Evolutionary conservation across 2,113 vertebrate species (phyloP).

Genomic region (Lepus timidus): DNA sequence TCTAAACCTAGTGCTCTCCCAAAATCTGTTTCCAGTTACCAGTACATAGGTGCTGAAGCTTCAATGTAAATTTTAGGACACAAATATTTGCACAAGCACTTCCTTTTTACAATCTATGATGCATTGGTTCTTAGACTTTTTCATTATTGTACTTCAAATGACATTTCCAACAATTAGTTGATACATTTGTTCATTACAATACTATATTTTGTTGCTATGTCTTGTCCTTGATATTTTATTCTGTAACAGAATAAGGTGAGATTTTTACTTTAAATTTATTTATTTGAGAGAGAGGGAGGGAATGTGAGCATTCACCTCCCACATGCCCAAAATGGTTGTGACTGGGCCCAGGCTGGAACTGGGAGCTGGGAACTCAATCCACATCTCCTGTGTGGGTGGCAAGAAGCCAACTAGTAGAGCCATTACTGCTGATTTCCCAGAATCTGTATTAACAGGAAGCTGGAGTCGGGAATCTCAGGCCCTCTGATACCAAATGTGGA

Average conservation of each 20-base stretch:
- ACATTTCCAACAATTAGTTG: background rate
- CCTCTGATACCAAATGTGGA: no score
- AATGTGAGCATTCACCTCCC: no score
- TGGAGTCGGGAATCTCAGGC: no score
- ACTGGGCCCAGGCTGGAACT: background rate
- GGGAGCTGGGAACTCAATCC: no score
- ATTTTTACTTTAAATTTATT: no score
- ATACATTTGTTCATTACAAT: background rate
- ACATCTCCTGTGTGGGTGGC: no score
- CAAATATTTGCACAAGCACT: background rate
- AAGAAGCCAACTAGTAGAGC: no score
- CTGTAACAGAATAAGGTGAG: background rate
- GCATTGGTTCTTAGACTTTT: constrained; percentile 1
- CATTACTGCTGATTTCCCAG: no score
- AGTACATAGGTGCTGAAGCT: background rate
- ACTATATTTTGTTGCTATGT: background rate
- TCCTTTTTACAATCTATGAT: background rate
- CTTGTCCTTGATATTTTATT: constrained; percentile 19
- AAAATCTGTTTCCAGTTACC: background rate
- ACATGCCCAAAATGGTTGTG: no score
- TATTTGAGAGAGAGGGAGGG: no score
- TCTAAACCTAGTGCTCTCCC: background rate
- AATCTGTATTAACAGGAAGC: no score
- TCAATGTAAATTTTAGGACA: background rate
- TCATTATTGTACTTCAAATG: background rate